Base-by-base conservation (phyloP, 1,140 invertebrate genomes). In the Adelges cooleyi region DNA sequence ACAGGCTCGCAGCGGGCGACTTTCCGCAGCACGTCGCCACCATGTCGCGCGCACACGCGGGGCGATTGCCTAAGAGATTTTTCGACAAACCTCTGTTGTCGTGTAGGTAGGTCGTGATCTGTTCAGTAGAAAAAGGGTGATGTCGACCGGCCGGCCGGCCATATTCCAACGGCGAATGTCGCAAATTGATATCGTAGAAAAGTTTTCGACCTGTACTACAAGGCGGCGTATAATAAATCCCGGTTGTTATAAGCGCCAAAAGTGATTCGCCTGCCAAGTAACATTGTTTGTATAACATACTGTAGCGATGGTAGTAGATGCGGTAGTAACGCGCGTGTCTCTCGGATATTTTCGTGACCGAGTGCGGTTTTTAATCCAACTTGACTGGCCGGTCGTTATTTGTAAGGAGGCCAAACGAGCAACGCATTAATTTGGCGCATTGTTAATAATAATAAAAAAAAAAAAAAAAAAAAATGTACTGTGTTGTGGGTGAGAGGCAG, bases 341-440 rank as follows among this genome's bases (percentile, higher is more conserved):
- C 23, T 20, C 33, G 20, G 40, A 56, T 42, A 23, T 44, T 46
- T 59, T 59, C 54, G 54, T 59, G 54, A 59, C 54, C 54, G 38
- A 59, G 54, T 46, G 40, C 36, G 9, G n/a, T 56, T 56, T 56
- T 56, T 46, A 44, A 59, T 59, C 23, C 53, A 38, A 56, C 20
- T 18, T 10, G 23, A 29, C 38, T 23, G 22, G 40, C 15, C 25
- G 23, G 25, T 36, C 20, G 25, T 59, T 59, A 46, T 59, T 46
- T 18, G 40, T 59, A 59, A 59, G 54, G 40, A 59, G 54, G 54
- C 40, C 54, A 59, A 59, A 59, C 54, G 40, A 59, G n/a, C 54
- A 46, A 46, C 54, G 54, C 46, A 59, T 59, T 59, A 59, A 59
- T 59, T 59, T 59, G 54, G 54, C 54, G 40, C 40, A 59, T 59